Percentiles rank a stretch among this genome's conserved stretches.
Conservation (phyloP, 2,888 invertebrate genomes). For the Xestia xanthographa region DNA sequence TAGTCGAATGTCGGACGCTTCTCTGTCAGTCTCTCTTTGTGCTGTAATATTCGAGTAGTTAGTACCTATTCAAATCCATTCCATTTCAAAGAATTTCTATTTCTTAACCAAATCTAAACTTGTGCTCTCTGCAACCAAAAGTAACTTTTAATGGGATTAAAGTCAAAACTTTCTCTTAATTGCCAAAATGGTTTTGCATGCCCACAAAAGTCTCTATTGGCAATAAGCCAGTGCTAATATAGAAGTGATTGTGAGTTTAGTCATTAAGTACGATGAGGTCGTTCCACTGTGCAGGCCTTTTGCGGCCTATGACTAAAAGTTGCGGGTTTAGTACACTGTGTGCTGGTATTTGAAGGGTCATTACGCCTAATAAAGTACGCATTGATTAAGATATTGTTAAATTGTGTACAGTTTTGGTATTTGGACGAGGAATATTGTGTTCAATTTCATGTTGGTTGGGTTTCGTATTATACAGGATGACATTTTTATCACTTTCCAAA, state of each 20-base stretch:
- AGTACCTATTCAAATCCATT: not conserved
- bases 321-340: conserved; percentile 58
- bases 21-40: not conserved
- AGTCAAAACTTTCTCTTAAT: conserved; percentile 60
- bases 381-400: conserved; percentile 24
- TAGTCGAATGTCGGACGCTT: no score
- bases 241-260: conserved; percentile 64
- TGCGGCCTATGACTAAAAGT: conserved; percentile 57
- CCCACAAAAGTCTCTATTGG: conserved; percentile 68
- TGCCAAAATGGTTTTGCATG: conserved; percentile 59
- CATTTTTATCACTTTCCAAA: no score
- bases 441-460: not conserved
- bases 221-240: conserved; percentile 68
- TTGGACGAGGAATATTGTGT: not conserved
- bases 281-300: conserved; percentile 67
- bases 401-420: conserved; percentile 3
- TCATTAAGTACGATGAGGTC: conserved; percentile 68
- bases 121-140: conserved; percentile 21
- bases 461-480: no score
- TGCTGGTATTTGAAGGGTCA: conserved; percentile 30
- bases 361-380: conserved; percentile 41
- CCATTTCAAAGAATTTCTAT: not conserved
- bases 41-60: not conserved
- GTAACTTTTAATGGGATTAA: conserved; percentile 31
- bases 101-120: not conserved